phyloP scores from a whole-genome alignment of 2,113 vertebrate species.

The Phalacrocorax pelagicus region DNA sequence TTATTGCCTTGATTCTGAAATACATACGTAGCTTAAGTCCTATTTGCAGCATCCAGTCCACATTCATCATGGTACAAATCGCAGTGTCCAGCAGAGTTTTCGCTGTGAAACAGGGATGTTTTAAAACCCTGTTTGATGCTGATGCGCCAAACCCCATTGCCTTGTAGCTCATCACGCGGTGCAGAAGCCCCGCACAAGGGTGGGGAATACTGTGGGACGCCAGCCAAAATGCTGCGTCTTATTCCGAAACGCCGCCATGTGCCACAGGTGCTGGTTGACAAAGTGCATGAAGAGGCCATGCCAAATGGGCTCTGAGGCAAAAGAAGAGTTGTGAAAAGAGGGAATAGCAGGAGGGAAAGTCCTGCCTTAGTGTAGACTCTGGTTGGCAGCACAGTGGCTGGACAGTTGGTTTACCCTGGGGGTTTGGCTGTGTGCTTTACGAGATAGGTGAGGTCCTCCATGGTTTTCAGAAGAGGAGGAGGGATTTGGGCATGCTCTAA shows the following conservation, averaged over 20 bases:
- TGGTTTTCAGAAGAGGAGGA: not conserved
- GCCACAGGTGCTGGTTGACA: accelerated
- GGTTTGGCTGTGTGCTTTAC: conserved; percentile 6
- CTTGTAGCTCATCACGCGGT: not conserved
- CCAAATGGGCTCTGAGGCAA: not conserved
- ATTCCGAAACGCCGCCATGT: accelerated
- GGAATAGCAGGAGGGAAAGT: not conserved
- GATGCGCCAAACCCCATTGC: not conserved
- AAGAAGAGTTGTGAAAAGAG: not conserved
- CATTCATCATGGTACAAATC: not conserved
- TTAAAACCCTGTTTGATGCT: not conserved
- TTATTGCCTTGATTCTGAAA: not conserved
- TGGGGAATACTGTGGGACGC: accelerated
- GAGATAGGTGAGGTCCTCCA: not conserved
- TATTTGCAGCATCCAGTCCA: not conserved
- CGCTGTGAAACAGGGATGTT: not conserved
- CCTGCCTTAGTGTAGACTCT: not conserved
- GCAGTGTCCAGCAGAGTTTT: not conserved
- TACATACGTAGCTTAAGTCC: accelerated
- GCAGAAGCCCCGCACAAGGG: not conserved
- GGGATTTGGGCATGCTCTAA: not conserved
- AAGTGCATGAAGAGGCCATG: accelerated
- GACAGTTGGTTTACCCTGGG: not conserved
- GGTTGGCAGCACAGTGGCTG: not conserved
- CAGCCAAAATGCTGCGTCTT: not conserved